phyloP scores from a whole-genome alignment of 2,888 invertebrate genomes.

The Diarsia brunnea region DNA sequence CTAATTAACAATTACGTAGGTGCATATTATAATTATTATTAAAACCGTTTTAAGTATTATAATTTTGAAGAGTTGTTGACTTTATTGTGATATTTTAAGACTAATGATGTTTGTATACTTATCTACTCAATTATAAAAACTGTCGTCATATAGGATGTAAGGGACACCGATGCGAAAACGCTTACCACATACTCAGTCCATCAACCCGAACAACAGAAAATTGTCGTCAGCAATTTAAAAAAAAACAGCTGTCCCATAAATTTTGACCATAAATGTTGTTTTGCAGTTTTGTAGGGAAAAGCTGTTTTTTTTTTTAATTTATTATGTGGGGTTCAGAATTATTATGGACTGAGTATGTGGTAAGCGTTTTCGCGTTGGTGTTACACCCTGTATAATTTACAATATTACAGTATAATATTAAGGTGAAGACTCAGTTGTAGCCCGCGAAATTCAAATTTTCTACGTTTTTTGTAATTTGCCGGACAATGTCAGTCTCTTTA shows the following conservation, averaged over 20 bases:
- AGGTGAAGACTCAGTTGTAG: too few species aligned
- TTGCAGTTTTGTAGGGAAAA: slow-evolving; percentile 43
- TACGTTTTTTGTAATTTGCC: too few species aligned
- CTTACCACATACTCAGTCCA: slow-evolving; percentile 42
- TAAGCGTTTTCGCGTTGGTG: neutral
- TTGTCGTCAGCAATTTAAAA: slow-evolving; percentile 40
- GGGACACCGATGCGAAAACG: slow-evolving; percentile 41
- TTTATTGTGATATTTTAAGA: slow-evolving; percentile 42
- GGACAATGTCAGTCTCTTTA: too few species aligned
- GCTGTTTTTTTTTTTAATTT: slow-evolving; percentile 40
- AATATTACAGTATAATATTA: too few species aligned
- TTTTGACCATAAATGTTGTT: slow-evolving; percentile 42
- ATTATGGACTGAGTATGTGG: neutral
- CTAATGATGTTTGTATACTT: slow-evolving; percentile 40
- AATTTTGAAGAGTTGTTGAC: slow-evolving; percentile 40
- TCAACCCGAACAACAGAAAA: slow-evolving; percentile 13
- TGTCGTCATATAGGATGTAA: slow-evolving; percentile 14
- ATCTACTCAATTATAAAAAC: slow-evolving; percentile 43
- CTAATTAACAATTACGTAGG: slow-evolving; percentile 41
- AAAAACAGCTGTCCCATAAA: slow-evolving; percentile 43
- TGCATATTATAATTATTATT: slow-evolving; percentile 38
- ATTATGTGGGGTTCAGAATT: slow-evolving; percentile 30
- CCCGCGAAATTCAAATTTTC: too few species aligned
- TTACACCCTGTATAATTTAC: too few species aligned
- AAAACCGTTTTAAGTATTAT: slow-evolving; percentile 37